Evolutionary conservation across 2,888 invertebrate species (phyloP), one percentile per base, ranked within the genome.

Genomic region (Perizoma flavofasciatum): DNA sequence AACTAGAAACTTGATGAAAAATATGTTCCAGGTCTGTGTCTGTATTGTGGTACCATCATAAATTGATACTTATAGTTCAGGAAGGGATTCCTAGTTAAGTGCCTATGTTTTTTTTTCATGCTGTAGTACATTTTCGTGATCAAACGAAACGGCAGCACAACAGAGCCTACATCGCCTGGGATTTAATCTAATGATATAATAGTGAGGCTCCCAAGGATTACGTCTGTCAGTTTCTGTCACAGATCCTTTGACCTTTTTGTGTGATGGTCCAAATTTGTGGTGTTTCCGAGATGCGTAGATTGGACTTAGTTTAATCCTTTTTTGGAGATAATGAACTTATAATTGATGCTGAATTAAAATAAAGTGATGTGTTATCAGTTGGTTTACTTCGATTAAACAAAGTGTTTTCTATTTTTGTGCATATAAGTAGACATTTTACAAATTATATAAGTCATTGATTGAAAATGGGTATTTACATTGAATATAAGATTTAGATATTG

Each of bases 201-300:
- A 65, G 63, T 58, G 57, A 62, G 53, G 61, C 55, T 62, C 45
- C 41, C 49, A 33, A 51, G 63, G 61, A 64, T 68, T 66, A 65
- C 61, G 61, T 41, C 62, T 61, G 66, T 67, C 66, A 66, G 66
- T 60, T 61, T 49, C 60, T 62, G 68, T 61, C 63, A 65, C 61
- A 62, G 64, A 49, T 58, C 65, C 64, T 58, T 55, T 61, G 69
- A 69, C 69, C 70, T 68, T 67, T 63, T 50, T 54, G 65, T 58
- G 65, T 68, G 59, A n/a, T 6, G 58, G 59, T 60, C 61, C 54
- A 67, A 67, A 67, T 69, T 67, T 68, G 69, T 60, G 71, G 69
- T 63, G 39, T 61, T 55, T 55, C 63, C 62, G 56, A 53, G 61
- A 63, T 62, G 63, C 52, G 62, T 57, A 60, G 63, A 63, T 65